Base-by-base conservation (phyloP, 2,797 vertebrate genomes). In the Diplodus puntazzo region DNA sequence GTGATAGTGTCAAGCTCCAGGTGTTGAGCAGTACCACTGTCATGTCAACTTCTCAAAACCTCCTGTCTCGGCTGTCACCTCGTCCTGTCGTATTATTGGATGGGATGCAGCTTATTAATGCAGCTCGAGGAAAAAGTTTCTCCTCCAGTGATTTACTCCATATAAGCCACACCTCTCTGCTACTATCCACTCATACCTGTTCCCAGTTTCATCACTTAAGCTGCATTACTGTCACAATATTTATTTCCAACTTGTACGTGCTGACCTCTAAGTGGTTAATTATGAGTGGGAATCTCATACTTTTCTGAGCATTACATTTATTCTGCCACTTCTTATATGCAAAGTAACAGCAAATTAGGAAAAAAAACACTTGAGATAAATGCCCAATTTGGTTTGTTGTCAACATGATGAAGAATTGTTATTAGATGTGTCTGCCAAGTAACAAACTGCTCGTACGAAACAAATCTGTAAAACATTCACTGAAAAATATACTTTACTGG, bases 21-120 rank as follows among this genome's bases (percentile, higher is more conserved):
- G 58, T 79, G 61, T 50, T 85, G 78, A 86, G 80, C 66, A 63
- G 81, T 61, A 53, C 46, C 43, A 73, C 34, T 52, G 72, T 69
- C 55, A 74, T 30, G 66, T 81, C 78, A 87, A 30, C 54, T 76
- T 69, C 23, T 55, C 39, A 58, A 11, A 70, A 77, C 16, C 42
- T 52, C 54, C 72, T 64, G 60, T 63, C 69, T 18, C 1, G 16
- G 63, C 72, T 79, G 71, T 69, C 54, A 55, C 23, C 20, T 43
- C 0, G 0, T 48, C 48, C 25, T 80, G 70, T 61, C 9, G 5
- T 18, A 5, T 21, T 34, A 11, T 27, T 49, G 64, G 23, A 43
- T 61, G 43, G 14, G 42, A 69, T 53, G 18, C 13, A 20, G 20
- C 9, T 77, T 43, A 21, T 80, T 74, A 80, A 63, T 75, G 48